Conservation (phyloP, 2,113 vertebrate species). For the Turdus rufiventris region DNA sequence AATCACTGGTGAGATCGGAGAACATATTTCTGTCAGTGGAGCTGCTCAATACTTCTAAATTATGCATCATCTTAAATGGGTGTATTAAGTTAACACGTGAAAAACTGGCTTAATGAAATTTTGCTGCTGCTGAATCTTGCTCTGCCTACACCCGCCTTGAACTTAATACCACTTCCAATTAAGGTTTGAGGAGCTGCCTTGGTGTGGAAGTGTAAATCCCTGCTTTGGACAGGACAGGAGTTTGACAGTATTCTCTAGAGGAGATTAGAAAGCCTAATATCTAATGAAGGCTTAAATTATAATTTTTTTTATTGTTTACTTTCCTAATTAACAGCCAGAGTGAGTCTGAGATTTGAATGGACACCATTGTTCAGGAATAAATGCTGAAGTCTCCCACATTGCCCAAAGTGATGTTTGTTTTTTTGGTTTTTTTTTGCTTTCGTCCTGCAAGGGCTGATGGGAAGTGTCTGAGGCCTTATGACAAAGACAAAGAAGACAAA, state of each 20-base stretch:
- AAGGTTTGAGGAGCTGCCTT: neutral
- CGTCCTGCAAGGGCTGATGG: neutral
- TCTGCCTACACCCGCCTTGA: neutral
- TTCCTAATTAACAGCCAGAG: neutral
- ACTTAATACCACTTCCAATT: constrained; percentile 13
- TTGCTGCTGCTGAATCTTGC: neutral
- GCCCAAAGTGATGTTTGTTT: neutral
- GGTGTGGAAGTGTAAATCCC: neutral
- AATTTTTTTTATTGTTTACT: neutral
- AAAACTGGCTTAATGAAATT: neutral
- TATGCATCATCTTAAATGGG: neutral
- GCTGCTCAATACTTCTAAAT: neutral
- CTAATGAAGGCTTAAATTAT: neutral
- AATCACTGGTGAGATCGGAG: neutral
- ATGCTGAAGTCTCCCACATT: neutral
- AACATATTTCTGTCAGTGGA: neutral
- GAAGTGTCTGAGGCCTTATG: neutral
- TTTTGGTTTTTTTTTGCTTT: neutral
- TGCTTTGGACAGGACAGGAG: neutral
- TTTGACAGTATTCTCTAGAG: neutral
- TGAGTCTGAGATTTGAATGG: neutral
- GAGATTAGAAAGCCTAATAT: constrained; percentile 7
- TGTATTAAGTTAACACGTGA: neutral
- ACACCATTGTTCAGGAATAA: neutral
- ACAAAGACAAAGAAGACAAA: neutral